phyloP scores from a whole-genome alignment of 2,888 invertebrate genomes.

The Drosophila yooni region DNA sequence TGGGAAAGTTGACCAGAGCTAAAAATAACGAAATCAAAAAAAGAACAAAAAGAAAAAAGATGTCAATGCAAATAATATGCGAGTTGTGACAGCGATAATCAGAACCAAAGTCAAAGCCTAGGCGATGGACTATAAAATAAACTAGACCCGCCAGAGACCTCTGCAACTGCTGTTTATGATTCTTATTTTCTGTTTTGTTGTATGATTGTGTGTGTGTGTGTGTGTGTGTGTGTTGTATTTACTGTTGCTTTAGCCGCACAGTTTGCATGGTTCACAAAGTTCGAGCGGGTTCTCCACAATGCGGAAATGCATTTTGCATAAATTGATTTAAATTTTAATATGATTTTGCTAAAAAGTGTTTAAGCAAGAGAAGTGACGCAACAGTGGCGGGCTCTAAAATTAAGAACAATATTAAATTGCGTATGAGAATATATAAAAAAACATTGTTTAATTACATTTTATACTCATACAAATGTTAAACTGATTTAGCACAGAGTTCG shows the following conservation, averaged over 20 bases:
- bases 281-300: slow-evolving; percentile 12
- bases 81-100: slow-evolving; percentile 16
- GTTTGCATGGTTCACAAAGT: slow-evolving; percentile 21
- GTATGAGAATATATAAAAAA: neutral
- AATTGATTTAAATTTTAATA: slow-evolving; percentile 31
- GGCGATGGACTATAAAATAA: slow-evolving; percentile 3
- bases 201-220: neutral
- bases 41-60: slow-evolving; percentile 9
- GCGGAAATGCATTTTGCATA: slow-evolving; percentile 47
- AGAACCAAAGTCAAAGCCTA: slow-evolving; percentile 40
- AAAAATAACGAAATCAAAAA: neutral
- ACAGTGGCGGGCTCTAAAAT: neutral
- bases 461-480: neutral
- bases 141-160: slow-evolving; percentile 22
- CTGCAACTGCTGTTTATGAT: slow-evolving; percentile 3
- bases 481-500: neutral
- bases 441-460: neutral
- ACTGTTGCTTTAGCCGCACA: slow-evolving; percentile 9
- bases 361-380: neutral
- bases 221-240: neutral
- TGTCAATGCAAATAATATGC: slow-evolving; percentile 27
- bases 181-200: slow-evolving; percentile 1
- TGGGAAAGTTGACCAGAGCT: slow-evolving; percentile 43
- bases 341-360: neutral
- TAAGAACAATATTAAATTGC: neutral